Conservation (phyloP, 35 echinoderm and acorn worm species). For the Hemicentrotus pulcherrimus region DNA sequence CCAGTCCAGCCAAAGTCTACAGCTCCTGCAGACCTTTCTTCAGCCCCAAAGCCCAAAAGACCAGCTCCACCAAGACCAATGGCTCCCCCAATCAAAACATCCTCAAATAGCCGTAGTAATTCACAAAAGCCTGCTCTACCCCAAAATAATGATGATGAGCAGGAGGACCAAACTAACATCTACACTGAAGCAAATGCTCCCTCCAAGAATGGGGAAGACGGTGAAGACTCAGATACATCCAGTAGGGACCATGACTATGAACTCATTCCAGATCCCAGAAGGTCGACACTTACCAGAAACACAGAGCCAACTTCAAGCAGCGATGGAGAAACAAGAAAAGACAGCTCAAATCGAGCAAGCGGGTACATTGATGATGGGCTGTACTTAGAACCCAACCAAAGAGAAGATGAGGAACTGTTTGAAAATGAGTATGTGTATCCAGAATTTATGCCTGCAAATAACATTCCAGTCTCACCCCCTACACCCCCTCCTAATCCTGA, state of each 20-base stretch:
- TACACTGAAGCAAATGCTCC: slow-evolving; percentile 33
- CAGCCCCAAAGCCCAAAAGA: not conserved
- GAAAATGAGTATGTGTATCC: slow-evolving; percentile 47
- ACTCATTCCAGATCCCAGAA: slow-evolving; percentile 36
- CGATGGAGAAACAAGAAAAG: not conserved
- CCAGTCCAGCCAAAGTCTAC: slow-evolving; percentile 26
- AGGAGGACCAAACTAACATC: slow-evolving; percentile 33
- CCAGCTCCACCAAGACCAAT: slow-evolving; percentile 18
- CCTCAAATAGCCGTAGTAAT: not conserved
- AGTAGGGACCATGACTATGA: slow-evolving; percentile 34
- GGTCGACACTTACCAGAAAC: not conserved
- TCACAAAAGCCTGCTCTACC: not conserved
- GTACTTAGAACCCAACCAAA: slow-evolving; percentile 34
- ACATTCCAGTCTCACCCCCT: slow-evolving; percentile 28
- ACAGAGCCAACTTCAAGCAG: not conserved
- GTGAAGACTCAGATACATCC: not conserved
- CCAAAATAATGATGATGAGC: not conserved
- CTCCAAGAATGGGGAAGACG: not conserved
- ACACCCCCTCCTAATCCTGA: slow-evolving; percentile 8
- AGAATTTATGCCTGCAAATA: slow-evolving; percentile 19
- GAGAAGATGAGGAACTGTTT: not conserved
- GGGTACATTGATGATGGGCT: slow-evolving; percentile 48
- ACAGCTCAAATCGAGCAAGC: not conserved
- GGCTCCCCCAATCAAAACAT: not conserved
- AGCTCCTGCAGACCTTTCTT: not conserved